A percentile compares a stretch with the other conserved stretches of the same genome.
Conservation (phyloP, 2,113 vertebrate species). For the Microtus ochrogaster region DNA sequence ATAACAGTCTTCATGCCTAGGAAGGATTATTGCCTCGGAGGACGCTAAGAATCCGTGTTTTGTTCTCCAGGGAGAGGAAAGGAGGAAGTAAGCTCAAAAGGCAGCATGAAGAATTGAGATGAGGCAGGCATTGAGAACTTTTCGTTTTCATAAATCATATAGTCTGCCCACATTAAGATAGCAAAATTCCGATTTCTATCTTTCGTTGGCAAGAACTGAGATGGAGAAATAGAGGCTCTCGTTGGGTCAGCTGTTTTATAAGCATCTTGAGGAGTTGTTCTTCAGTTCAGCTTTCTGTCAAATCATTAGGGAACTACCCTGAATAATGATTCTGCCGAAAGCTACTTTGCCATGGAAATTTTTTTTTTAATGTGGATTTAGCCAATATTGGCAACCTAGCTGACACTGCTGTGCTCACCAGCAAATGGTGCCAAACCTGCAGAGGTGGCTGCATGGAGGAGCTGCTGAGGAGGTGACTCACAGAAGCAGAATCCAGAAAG, state of each 20-base stretch:
- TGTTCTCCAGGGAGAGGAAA: slow-evolving; percentile 53
- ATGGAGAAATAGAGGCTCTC: background rate
- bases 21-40: slow-evolving; percentile 62
- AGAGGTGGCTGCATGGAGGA: background rate
- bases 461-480: background rate
- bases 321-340: background rate
- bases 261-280: background rate
- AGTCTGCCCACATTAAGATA: background rate
- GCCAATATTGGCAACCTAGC: background rate
- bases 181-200: background rate
- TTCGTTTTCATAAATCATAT: slow-evolving; percentile 10
- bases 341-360: background rate
- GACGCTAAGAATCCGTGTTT: slow-evolving; percentile 60
- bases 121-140: background rate
- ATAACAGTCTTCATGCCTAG: slow-evolving; percentile 65
- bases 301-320: background rate
- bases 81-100: slow-evolving; percentile 54
- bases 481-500: background rate
- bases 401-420: background rate
- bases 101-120: slow-evolving; percentile 45
- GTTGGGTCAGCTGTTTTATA: background rate
- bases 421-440: background rate
- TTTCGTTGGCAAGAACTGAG: background rate
- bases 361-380: background rate
- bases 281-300: background rate